A percentile compares a stretch with the other conserved stretches of the same genome.
These are phyloP conservation scores for Mesoclemmys tuberculata DNA, from an alignment of 2,113 vertebrate genomes.

Conservation along the genomic window DNA sequence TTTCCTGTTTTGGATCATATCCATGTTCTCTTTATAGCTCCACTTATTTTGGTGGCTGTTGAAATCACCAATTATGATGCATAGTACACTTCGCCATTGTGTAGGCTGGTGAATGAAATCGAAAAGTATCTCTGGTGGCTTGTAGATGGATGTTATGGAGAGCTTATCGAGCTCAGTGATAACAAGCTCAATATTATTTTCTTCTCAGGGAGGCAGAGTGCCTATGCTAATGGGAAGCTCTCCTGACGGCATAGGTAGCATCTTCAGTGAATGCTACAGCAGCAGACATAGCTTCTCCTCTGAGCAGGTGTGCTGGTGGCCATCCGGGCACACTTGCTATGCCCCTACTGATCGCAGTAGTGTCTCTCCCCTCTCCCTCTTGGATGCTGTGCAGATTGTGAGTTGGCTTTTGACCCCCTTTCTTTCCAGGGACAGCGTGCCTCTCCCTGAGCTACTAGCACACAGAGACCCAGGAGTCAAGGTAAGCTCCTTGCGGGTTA, in stretches of 20 bases:
- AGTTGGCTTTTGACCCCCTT: background rate
- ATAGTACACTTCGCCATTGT: background rate
- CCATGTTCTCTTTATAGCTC: no score
- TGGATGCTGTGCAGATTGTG: background rate
- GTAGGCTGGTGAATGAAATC: background rate
- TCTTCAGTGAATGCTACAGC: background rate
- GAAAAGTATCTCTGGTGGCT: background rate
- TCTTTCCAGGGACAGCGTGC: background rate
- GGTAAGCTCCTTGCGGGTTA: background rate
- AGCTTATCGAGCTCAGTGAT: background rate
- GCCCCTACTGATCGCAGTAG: background rate
- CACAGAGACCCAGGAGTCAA: background rate
- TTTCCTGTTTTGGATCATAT: no score
- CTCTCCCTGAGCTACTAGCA: background rate
- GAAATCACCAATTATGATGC: background rate
- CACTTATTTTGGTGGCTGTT: no score
- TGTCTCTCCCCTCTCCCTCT: background rate
- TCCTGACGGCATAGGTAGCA: background rate
- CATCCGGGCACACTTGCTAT: no score
- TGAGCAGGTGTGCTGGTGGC: no score
- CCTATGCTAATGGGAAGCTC: background rate
- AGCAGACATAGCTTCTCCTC: background rate
- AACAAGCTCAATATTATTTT: background rate
- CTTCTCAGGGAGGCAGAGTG: background rate
- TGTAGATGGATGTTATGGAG: background rate